These are phyloP conservation scores for Halictus quadricinctus DNA, from an alignment of 2,888 invertebrate species.

Conservation along the genomic window DNA sequence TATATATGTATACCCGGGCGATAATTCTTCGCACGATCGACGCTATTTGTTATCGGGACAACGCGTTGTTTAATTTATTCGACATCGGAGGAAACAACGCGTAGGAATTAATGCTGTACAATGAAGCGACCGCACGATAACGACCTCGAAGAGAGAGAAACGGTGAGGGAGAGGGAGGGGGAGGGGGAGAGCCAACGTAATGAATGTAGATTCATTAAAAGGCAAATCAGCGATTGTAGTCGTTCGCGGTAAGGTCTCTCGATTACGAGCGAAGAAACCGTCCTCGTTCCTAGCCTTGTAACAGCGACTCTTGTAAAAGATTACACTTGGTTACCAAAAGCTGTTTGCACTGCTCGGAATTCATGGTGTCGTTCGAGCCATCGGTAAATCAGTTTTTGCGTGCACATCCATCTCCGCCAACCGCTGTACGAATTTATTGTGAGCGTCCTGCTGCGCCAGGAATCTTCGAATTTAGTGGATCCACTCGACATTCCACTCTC, in stretches of 20 bases:
- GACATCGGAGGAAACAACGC: slow-evolving; percentile 36
- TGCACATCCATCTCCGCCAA: slow-evolving; percentile 7
- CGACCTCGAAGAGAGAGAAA: slow-evolving; percentile 17
- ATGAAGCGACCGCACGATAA: slow-evolving; percentile 47
- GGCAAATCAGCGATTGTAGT: slow-evolving; percentile 31
- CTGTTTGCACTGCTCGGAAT: not conserved
- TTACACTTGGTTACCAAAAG: not conserved
- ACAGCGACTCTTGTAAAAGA: too few relatives aligned
- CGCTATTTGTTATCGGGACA: slow-evolving; percentile 50
- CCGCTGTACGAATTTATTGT: not conserved
- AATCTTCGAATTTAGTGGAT: not conserved
- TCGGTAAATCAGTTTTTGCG: slow-evolving; percentile 24
- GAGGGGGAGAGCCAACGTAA: not conserved
- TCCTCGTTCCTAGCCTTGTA: not conserved
- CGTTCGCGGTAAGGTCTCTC: not conserved
- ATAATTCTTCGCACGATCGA: slow-evolving; percentile 37
- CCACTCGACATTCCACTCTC: not conserved
- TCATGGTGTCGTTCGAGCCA: not conserved
- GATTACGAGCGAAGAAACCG: slow-evolving; percentile 1
- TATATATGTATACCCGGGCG: not conserved
- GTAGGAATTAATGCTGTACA: slow-evolving; percentile 58
- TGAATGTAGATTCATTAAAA: slow-evolving; percentile 44
- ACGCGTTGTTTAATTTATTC: slow-evolving; percentile 54
- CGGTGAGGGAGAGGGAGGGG: not conserved
- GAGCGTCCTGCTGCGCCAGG: not conserved